phyloP scores from a whole-genome alignment of 2,113 vertebrate species.

The Rynchops niger region DNA sequence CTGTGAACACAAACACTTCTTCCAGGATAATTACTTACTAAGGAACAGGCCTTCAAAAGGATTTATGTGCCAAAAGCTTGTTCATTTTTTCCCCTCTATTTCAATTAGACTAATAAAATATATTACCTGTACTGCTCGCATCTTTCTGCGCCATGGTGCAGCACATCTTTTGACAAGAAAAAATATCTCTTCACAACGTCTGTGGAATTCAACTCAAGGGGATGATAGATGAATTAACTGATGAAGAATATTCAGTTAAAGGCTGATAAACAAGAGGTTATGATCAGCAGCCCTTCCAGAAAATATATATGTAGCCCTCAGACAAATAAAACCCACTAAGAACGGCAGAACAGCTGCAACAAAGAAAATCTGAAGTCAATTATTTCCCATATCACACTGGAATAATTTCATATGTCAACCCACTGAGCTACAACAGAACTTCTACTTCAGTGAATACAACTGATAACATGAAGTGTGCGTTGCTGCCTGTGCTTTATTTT shows the following conservation, averaged over 20 bases:
- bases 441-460: neutral
- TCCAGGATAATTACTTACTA: neutral
- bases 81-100: neutral
- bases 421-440: neutral
- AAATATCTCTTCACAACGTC: neutral
- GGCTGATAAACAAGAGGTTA: neutral
- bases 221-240: neutral
- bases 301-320: neutral
- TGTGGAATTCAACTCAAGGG: neutral
- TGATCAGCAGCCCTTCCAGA: neutral
- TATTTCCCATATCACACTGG: neutral
- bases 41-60: neutral
- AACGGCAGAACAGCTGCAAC: neutral
- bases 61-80: neutral
- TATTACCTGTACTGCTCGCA: neutral
- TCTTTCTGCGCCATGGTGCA: neutral
- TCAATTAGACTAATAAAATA: neutral
- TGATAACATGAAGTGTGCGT: rapidly evolving
- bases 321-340: neutral
- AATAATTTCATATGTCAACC: neutral
- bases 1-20: neutral
- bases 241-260: neutral
- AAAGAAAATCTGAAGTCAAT: neutral
- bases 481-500: neutral
- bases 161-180: neutral